Conservation (phyloP, 2,113 vertebrate species). For the Neodon shergylaensis region DNA sequence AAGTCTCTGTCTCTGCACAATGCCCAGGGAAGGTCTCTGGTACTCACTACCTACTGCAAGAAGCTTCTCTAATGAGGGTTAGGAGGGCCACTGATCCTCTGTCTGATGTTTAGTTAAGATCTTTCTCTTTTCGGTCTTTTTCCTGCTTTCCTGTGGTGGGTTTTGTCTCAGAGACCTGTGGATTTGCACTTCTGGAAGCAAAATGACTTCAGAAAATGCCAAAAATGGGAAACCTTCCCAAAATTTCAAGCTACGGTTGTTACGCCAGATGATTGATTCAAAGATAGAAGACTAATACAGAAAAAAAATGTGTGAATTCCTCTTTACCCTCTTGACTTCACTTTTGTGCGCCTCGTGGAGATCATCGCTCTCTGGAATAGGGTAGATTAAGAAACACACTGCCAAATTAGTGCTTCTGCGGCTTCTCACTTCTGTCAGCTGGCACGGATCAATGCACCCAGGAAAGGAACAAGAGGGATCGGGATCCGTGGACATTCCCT, state of each 20-base stretch:
- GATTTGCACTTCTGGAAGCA: not conserved
- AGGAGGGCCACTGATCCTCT: no score
- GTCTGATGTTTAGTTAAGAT: not conserved
- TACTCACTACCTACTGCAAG: not conserved
- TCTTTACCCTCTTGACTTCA: slow-evolving; percentile 97
- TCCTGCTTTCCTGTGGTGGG: not conserved
- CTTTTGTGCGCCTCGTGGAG: slow-evolving; percentile 94
- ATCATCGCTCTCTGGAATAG: slow-evolving; percentile 86
- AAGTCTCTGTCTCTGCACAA: not conserved
- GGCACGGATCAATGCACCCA: slow-evolving; percentile 93
- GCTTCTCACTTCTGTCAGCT: slow-evolving; percentile 98
- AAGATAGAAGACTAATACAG: not conserved
- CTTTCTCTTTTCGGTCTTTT: not conserved
- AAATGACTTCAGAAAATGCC: not conserved
- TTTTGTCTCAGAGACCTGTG: not conserved
- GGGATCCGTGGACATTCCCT: slow-evolving; percentile 94
- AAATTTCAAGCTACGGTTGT: not conserved
- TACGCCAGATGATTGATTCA: not conserved
- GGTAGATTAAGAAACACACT: slow-evolving; percentile 92
- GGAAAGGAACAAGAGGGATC: slow-evolving; percentile 94
- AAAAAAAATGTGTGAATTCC: slow-evolving; percentile 92
- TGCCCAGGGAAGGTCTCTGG: not conserved
- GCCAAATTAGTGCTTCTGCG: slow-evolving; percentile 96
- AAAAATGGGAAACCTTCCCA: no score
- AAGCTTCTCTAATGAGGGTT: not conserved